Evolutionary conservation across 2,888 invertebrate species (phyloP).

Genomic region (Urechis unicinctus): DNA sequence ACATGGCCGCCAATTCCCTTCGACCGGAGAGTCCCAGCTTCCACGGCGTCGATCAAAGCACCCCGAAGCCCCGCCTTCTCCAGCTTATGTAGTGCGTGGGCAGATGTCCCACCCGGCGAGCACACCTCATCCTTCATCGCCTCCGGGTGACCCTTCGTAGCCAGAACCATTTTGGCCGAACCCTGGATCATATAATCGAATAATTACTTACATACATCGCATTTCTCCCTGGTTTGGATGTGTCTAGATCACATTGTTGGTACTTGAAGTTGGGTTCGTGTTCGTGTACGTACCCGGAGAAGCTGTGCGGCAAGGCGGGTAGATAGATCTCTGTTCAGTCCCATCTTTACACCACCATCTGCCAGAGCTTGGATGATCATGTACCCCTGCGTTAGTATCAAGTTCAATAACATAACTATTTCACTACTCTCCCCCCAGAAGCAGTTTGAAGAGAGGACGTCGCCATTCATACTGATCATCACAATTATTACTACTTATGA

Average conservation of each 20-base stretch:
- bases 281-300: constrained; percentile 58
- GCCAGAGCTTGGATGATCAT: constrained; percentile 87
- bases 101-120: constrained; percentile 85
- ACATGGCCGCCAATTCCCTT: too few species aligned
- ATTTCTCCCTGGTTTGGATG: too few species aligned
- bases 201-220: too few species aligned
- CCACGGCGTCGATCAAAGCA: constrained; percentile 83
- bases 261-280: background rate
- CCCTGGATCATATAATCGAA: too few species aligned
- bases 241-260: too few species aligned
- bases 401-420: too few species aligned
- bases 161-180: constrained; percentile 79
- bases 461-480: too few species aligned
- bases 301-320: constrained; percentile 85
- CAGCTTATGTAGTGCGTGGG: constrained; percentile 81
- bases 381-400: constrained; percentile 60
- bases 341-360: constrained; percentile 92
- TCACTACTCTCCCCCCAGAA: too few species aligned
- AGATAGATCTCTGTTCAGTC: constrained; percentile 79
- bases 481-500: too few species aligned
- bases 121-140: constrained; percentile 89
- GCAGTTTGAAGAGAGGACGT: too few species aligned
- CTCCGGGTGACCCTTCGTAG: constrained; percentile 76
- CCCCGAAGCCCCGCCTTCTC: constrained; percentile 79
- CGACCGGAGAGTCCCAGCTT: constrained; percentile 68